Percentiles rank a stretch among this genome's conserved stretches.
These are phyloP conservation scores for Ornithorhynchus anatinus DNA, from an alignment of 2,113 vertebrate species.

Conservation along the genomic window DNA sequence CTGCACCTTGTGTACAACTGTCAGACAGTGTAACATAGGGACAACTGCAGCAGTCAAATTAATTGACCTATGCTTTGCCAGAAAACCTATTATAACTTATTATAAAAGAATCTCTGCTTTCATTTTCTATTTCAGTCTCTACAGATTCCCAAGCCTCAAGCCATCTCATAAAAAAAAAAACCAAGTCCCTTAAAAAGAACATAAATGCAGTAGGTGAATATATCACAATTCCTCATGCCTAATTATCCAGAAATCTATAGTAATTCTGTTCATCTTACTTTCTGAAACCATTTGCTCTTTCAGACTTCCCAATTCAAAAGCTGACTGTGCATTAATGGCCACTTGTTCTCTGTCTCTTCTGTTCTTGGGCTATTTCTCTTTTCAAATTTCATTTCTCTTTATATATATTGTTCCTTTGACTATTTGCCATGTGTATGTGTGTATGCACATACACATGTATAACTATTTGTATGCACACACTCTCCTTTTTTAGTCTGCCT, in stretches of 20 bases:
- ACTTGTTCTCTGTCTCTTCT: not conserved
- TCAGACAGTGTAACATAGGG: not conserved
- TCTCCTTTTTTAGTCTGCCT: not conserved
- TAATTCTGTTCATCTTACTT: not conserved
- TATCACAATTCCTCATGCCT: conserved; percentile 18
- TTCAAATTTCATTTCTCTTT: conserved; percentile 27
- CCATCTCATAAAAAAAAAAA: not conserved
- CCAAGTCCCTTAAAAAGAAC: not conserved
- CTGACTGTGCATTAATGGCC: not conserved
- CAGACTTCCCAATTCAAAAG: conserved; percentile 15
- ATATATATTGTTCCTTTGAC: not conserved
- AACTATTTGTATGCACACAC: fast-evolving
- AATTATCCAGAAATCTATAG: conserved; percentile 33
- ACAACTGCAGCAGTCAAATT: not conserved
- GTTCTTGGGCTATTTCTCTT: not conserved
- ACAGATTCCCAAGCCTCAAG: not conserved
- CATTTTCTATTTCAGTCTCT: not conserved
- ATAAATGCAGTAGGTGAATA: conserved; percentile 20
- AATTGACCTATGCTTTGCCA: not conserved
- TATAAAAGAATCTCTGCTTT: not conserved
- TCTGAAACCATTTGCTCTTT: conserved; percentile 24
- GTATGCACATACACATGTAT: not conserved
- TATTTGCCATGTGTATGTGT: not conserved
- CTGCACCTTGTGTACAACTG: not conserved
- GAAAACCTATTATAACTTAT: not conserved